A percentile compares a stretch with the other conserved stretches of the same genome.
phyloP scores from a whole-genome alignment of 2,113 vertebrate genomes.

The Tragulus kanchil region DNA sequence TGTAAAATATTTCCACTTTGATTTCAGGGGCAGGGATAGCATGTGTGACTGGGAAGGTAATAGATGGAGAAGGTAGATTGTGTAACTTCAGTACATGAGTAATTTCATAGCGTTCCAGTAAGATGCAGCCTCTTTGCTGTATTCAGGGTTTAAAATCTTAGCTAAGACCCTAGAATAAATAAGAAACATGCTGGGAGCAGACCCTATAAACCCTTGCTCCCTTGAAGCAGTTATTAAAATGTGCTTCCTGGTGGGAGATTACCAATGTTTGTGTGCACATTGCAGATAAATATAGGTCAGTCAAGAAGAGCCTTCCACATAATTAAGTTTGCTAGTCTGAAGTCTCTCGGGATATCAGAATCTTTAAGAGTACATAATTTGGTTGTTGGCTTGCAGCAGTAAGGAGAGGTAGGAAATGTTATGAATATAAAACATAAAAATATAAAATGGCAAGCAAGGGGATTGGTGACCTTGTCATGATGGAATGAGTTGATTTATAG shows the following conservation, averaged over 20 bases:
- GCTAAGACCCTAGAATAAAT: not conserved
- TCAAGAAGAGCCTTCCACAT: not conserved
- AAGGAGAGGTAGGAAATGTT: not conserved
- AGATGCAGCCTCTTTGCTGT: not conserved
- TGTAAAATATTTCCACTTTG: not conserved
- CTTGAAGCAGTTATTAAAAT: not conserved
- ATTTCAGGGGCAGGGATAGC: not conserved
- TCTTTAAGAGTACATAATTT: not conserved
- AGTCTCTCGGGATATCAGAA: not conserved
- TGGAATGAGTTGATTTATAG: not conserved
- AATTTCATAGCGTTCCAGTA: not conserved
- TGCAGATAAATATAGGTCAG: not conserved
- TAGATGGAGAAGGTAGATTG: not conserved
- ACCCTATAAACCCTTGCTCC: not conserved
- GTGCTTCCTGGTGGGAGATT: not conserved
- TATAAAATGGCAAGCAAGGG: constrained; percentile 7
- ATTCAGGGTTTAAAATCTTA: not conserved
- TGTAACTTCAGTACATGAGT: not conserved
- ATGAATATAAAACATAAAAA: constrained; percentile 25
- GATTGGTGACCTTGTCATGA: not conserved
- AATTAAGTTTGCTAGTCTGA: not conserved
- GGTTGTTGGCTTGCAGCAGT: not conserved
- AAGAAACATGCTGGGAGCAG: not conserved
- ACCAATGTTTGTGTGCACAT: not conserved
- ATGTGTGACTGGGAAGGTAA: not conserved